Evolutionary conservation across 2,797 vertebrate species (phyloP), one percentile per base, ranked within the genome.

Genomic region (Syngnathus acus): DNA sequence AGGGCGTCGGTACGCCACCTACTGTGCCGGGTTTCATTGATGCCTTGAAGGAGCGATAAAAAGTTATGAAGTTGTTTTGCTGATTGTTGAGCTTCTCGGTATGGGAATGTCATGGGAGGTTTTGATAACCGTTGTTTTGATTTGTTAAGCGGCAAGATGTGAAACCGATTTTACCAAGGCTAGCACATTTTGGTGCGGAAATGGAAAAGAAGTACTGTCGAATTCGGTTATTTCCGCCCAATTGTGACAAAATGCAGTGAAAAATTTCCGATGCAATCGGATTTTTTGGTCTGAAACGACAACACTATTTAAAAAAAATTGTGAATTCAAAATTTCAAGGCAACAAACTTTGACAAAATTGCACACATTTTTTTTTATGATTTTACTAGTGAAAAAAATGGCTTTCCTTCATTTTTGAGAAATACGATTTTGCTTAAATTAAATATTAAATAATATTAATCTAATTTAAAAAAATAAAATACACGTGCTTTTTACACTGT

Each of bases 1-100:
- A 68, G 61, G 43, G 45, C 53, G 71, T 63, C n/a, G n/a, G 63
- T 8, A 42, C 23, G 40, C 73, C 65, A 58, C 76, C 78, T 70
- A 73, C 68, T 58, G 63, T 10, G 19, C 64, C 40, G 73, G 61
- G 13, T 21, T 43, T 62, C 21, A 62, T 16, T 23, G 65, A 61
- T n/a, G 65, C 54, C 60, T 62, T 62, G 40, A 26, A 62, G 40
- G 40, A 45, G 60, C 60, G 26, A 62, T 43, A 26, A 45, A 43
- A 62, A 23, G 39, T 59, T n/a, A 38, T 59, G 57, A 59, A 59
- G 8, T 39, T 60, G 21, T 60, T 60, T 62, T 14, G 60, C n/a
- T 62, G 40, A 62, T 43, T 62, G 11, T 62, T 32, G 32, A 42
- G 43, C 40, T 9, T 23, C 60, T 14, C 21, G 21, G n/a, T 6